These are phyloP conservation scores for Polydrusus cervinus DNA, from an alignment of 2,888 invertebrate species.

Conservation along the genomic window DNA sequence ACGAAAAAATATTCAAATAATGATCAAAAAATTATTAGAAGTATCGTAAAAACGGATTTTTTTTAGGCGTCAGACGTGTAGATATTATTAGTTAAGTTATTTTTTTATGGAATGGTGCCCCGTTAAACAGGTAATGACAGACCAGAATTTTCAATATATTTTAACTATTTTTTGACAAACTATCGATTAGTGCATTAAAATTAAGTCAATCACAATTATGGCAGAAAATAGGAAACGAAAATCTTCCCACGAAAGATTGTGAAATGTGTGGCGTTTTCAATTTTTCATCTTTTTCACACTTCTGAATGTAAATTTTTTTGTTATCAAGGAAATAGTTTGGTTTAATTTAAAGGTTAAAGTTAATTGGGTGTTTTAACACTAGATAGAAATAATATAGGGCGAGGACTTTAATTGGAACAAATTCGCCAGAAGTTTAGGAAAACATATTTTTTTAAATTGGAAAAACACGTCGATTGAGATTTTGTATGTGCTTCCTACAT, in stretches of 20 bases:
- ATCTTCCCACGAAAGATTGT: conserved; percentile 48
- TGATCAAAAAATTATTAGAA: too few species aligned
- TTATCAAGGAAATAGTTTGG: conserved; percentile 14
- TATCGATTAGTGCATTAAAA: conserved; percentile 47
- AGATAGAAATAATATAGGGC: too few species aligned
- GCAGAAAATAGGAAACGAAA: conserved; percentile 53
- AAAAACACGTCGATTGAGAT: too few species aligned
- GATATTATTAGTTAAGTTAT: too few species aligned
- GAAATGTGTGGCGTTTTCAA: conserved; percentile 35
- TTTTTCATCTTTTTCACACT: conserved; percentile 49
- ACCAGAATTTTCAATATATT: neutral
- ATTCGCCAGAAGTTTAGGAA: too few species aligned
- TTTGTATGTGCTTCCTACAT: too few species aligned
- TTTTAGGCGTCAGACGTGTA: too few species aligned
- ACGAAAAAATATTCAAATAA: too few species aligned
- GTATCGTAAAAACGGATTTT: too few species aligned
- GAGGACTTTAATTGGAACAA: too few species aligned
- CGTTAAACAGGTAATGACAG: neutral
- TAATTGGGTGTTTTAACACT: too few species aligned
- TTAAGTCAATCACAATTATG: conserved; percentile 50
- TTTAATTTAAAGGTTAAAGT: neutral
- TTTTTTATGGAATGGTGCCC: too few species aligned
- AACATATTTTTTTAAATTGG: neutral
- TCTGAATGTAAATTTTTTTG: conserved; percentile 47
- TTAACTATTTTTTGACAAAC: conserved; percentile 30